A percentile compares a stretch with the other conserved stretches of the same genome.
These are phyloP conservation scores for Lophura nycthemera DNA, from an alignment of 2,113 vertebrate genomes.

Conservation along the genomic window DNA sequence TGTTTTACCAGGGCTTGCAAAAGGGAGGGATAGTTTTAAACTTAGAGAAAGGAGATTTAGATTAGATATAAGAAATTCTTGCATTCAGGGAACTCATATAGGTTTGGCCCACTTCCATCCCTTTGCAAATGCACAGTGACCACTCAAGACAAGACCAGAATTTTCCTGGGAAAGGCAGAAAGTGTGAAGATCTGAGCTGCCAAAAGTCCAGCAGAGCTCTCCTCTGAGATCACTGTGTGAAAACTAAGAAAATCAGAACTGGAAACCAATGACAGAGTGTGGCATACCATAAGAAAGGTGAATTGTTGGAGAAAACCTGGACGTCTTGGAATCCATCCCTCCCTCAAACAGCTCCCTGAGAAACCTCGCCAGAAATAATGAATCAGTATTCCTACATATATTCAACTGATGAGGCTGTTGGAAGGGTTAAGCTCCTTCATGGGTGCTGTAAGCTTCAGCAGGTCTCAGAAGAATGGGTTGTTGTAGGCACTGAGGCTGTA, in stretches of 20 bases:
- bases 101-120: background rate
- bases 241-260: background rate
- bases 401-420: too few relatives aligned
- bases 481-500: background rate
- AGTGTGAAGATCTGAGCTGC: background rate
- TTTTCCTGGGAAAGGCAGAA: background rate
- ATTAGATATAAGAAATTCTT: background rate
- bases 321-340: background rate
- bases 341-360: background rate
- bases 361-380: background rate
- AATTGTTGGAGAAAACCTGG: background rate
- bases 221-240: background rate
- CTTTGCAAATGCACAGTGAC: background rate
- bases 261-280: background rate
- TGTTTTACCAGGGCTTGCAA: background rate
- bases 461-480: background rate
- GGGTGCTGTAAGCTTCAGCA: background rate
- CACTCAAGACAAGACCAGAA: background rate
- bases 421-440: background rate
- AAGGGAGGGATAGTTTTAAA: background rate
- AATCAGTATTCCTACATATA: fast-evolving
- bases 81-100: background rate
- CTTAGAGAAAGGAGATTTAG: background rate
- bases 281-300: background rate
- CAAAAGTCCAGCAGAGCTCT: background rate